These are phyloP conservation scores for Scomberomorus guttatus DNA, from an alignment of 2,797 vertebrate species.

Conservation along the genomic window DNA sequence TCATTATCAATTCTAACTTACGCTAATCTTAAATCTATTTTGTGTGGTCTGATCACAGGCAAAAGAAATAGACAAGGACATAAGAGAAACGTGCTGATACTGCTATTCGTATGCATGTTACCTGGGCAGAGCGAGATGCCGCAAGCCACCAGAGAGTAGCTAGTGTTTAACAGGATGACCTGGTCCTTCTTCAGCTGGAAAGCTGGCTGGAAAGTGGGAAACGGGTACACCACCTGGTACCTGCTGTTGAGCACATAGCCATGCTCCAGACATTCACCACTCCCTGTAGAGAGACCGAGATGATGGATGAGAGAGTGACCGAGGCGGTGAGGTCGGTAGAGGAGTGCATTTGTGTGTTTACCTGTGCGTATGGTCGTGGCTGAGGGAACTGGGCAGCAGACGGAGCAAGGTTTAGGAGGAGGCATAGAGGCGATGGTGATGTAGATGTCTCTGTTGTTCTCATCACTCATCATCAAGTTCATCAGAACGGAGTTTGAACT, in stretches of 20 bases:
- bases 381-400: constrained; percentile 84
- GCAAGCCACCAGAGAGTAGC: constrained; percentile 95
- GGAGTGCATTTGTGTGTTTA: constrained; percentile 54
- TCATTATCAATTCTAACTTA: not conserved
- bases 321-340: not conserved
- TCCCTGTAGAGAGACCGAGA: constrained; percentile 72
- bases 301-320: not conserved
- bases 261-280: constrained; percentile 90
- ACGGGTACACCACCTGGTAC: constrained; percentile 97
- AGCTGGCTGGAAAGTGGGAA: constrained; percentile 96
- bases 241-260: constrained; percentile 94
- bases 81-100: not conserved
- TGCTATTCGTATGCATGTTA: constrained; percentile 47
- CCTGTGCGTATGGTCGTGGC: constrained; percentile 86
- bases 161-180: constrained; percentile 95
- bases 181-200: constrained; percentile 97
- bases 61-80: not conserved
- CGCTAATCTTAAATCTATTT: not conserved
- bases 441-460: constrained; percentile 96
- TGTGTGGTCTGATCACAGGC: not conserved
- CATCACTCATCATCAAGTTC: constrained; percentile 96
- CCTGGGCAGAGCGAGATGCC: constrained; percentile 89
- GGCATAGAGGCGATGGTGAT: constrained; percentile 93
- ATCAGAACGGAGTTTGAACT: constrained; percentile 91
- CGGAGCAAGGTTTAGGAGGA: constrained; percentile 84